These are phyloP conservation scores for Hirudinaria manillensis DNA, from an alignment of 2,888 invertebrate genomes.

Conservation along the genomic window DNA sequence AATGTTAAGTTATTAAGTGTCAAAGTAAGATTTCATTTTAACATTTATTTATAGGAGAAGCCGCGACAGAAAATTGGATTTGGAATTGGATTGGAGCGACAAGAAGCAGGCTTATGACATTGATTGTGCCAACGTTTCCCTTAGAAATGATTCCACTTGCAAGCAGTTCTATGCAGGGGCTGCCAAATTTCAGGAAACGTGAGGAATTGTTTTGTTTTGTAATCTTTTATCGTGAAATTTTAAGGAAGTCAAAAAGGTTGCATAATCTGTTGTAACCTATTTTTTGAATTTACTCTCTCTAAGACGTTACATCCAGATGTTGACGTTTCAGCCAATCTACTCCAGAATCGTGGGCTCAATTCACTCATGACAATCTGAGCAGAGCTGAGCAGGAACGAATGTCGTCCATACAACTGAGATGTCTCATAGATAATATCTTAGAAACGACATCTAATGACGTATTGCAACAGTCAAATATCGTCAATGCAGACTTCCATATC, in stretches of 20 bases:
- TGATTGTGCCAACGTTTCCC: constrained; percentile 65
- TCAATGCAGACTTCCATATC: constrained; percentile 70
- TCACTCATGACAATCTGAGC: constrained; percentile 71
- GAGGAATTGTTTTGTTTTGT: constrained; percentile 46
- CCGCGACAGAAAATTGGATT: constrained; percentile 71
- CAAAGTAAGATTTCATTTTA: neutral
- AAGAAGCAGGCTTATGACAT: constrained; percentile 74
- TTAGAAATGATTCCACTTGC: constrained; percentile 64
- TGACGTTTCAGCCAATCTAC: constrained; percentile 65
- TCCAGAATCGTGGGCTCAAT: constrained; percentile 77
- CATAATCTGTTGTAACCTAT: too few relatives aligned
- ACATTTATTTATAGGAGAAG: constrained; percentile 57
- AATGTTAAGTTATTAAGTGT: neutral
- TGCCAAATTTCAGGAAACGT: constrained; percentile 71
- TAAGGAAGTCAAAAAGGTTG: too few relatives aligned
- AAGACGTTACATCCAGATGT: too few relatives aligned
- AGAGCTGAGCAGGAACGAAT: constrained; percentile 71
- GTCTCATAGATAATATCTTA: constrained; percentile 67
- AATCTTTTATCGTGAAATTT: too few relatives aligned
- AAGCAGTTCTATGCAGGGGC: constrained; percentile 75
- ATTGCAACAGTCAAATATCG: constrained; percentile 73
- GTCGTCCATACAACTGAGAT: constrained; percentile 67
- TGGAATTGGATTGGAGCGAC: constrained; percentile 87
- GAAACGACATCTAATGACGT: constrained; percentile 73
- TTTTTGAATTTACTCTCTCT: too few relatives aligned